Percentiles rank a stretch among this genome's conserved stretches.
phyloP scores from a whole-genome alignment of 2,888 invertebrate species.

The Tiphia femorata region DNA sequence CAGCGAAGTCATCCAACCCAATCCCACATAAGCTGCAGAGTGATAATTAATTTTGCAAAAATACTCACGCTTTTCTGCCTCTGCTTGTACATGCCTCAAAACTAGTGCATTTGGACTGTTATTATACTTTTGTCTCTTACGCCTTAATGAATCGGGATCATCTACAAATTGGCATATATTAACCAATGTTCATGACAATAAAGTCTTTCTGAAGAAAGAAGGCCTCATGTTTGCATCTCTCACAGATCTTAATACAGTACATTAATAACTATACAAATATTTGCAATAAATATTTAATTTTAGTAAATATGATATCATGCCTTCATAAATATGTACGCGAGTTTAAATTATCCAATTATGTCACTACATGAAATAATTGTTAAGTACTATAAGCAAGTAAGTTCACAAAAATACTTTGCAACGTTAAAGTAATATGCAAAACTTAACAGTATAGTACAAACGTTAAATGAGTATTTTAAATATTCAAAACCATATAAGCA shows the following conservation, averaged over 20 bases:
- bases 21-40: conserved; percentile 48
- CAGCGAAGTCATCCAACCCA: conserved; percentile 36
- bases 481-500: conserved; percentile 10
- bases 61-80: conserved; percentile 71
- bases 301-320: no score
- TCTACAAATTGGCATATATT: conserved; percentile 71
- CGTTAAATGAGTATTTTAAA: conserved; percentile 31
- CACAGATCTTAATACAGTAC: background rate
- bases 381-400: conserved; percentile 21
- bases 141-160: conserved; percentile 74
- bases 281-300: background rate
- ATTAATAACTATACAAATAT: background rate
- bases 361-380: no score
- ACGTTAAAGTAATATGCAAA: conserved; percentile 43
- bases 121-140: conserved; percentile 73
- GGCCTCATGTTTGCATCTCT: conserved; percentile 22
- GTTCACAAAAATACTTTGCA: no score
- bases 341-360: no score
- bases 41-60: conserved; percentile 24
- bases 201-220: conserved; percentile 39
- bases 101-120: conserved; percentile 70
- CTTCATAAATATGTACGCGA: no score
- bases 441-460: conserved; percentile 50
- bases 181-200: conserved; percentile 27
- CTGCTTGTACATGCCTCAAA: conserved; percentile 69